Evolutionary conservation across 1,140 invertebrate species (phyloP).

Genomic region (Acromyrmex charruanus): DNA sequence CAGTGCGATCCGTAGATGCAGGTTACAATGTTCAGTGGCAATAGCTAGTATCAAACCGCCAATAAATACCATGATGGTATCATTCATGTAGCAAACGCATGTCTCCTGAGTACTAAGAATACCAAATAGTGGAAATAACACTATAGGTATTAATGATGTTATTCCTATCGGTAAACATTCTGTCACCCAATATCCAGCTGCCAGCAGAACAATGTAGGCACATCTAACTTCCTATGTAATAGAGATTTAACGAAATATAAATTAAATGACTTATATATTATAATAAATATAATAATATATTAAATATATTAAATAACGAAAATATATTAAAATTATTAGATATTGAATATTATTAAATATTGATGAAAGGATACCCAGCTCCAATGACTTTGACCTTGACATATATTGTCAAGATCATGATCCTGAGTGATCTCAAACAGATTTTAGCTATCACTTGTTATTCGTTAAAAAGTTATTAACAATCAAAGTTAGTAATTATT

Average conservation of each 20-base stretch:
- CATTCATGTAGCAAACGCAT: conserved; percentile 92
- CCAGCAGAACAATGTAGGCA: conserved; percentile 92
- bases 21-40: conserved; percentile 93
- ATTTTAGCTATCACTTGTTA: no score
- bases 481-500: no score
- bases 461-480: no score
- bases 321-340: no score
- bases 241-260: background rate
- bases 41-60: conserved; percentile 94
- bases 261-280: no score
- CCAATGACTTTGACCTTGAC: no score
- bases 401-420: no score
- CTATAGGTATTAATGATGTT: conserved; percentile 93
- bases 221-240: conserved; percentile 88
- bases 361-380: no score
- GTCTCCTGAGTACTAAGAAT: conserved; percentile 89
- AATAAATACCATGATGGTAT: conserved; percentile 95
- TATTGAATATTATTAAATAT: no score
- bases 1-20: conserved; percentile 94
- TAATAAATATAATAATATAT: no score
- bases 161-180: conserved; percentile 93
- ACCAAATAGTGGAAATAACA: conserved; percentile 93
- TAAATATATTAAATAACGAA: background rate
- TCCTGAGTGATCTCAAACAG: no score
- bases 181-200: conserved; percentile 95